phyloP scores from a whole-genome alignment of 2,113 vertebrate genomes.

The Petromus typicus region DNA sequence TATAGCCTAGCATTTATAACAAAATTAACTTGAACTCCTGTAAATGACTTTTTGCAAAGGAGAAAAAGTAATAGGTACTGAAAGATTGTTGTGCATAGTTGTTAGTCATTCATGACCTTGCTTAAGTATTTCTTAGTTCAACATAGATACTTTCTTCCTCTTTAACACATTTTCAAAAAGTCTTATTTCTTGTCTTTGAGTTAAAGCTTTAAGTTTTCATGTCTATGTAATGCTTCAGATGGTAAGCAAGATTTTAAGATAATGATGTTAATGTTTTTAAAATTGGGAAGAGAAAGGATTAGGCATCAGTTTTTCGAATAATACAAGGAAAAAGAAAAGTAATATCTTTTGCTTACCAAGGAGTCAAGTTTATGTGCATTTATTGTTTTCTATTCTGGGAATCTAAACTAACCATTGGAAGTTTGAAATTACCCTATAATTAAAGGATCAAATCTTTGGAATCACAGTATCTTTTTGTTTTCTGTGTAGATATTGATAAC shows the following conservation, averaged over 20 bases:
- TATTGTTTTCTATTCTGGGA: conserved; percentile 64
- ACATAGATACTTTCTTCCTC: conserved; percentile 76
- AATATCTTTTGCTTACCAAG: conserved; percentile 53
- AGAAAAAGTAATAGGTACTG: conserved; percentile 74
- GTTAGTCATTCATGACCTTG: conserved; percentile 83
- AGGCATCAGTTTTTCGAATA: conserved; percentile 66
- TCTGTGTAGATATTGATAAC: conserved; percentile 48
- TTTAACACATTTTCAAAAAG: conserved; percentile 74
- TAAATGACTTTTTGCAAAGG: conserved; percentile 79
- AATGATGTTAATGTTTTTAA: conserved; percentile 69
- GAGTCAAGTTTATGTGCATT: conserved; percentile 53
- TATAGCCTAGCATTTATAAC: conserved; percentile 81
- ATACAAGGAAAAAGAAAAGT: conserved; percentile 59
- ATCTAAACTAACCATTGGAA: conserved; percentile 67
- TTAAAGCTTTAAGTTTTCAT: conserved; percentile 75
- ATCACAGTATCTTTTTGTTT: conserved; percentile 55
- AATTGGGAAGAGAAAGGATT: conserved; percentile 63
- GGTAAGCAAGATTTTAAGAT: conserved; percentile 59
- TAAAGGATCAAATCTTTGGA: conserved; percentile 67
- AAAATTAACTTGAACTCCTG: conserved; percentile 80
- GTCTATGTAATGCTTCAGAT: conserved; percentile 50
- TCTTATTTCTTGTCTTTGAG: conserved; percentile 76
- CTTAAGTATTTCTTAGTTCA: conserved; percentile 78
- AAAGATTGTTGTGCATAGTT: conserved; percentile 81
- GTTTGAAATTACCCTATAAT: conserved; percentile 52